Conservation (phyloP, 2,888 invertebrate genomes). For the Lycophotia porphyrea region DNA sequence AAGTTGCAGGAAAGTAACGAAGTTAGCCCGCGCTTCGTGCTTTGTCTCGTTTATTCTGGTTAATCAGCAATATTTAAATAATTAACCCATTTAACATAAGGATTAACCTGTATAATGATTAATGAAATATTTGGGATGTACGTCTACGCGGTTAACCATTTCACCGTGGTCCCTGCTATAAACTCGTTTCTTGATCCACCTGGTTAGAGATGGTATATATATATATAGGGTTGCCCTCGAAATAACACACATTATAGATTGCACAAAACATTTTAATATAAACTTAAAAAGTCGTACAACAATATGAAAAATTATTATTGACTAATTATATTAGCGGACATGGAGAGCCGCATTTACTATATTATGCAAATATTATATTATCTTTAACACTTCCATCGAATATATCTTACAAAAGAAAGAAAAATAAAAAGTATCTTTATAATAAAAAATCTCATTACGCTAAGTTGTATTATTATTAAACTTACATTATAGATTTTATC, state of each 20-base stretch:
- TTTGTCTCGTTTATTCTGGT: background rate
- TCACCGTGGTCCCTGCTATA: background rate
- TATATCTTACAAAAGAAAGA: slow-evolving; percentile 90
- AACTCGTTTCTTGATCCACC: background rate
- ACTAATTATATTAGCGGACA: slow-evolving; percentile 93
- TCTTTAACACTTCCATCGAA: slow-evolving; percentile 91
- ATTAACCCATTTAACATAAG: background rate
- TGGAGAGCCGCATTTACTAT: slow-evolving; percentile 92
- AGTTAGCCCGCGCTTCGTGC: background rate
- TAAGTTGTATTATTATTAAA: slow-evolving; percentile 88
- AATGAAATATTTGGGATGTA: background rate
- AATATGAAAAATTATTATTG: slow-evolving; percentile 96
- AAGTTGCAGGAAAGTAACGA: background rate
- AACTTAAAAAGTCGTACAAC: slow-evolving; percentile 96
- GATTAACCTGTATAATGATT: background rate
- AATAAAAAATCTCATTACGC: slow-evolving; percentile 90
- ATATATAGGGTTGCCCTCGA: slow-evolving; percentile 19
- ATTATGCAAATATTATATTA: slow-evolving; percentile 92
- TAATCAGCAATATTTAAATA: background rate
- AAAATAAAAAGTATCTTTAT: slow-evolving; percentile 89
- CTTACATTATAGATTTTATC: slow-evolving; percentile 90
- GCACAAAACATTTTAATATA: slow-evolving; percentile 96
- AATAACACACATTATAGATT: slow-evolving; percentile 89
- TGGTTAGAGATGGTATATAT: background rate
- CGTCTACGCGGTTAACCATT: background rate